phyloP scores from a whole-genome alignment of 30 jellyfish, hydroid and myxozoan species.

The Sanderia malayensis region DNA sequence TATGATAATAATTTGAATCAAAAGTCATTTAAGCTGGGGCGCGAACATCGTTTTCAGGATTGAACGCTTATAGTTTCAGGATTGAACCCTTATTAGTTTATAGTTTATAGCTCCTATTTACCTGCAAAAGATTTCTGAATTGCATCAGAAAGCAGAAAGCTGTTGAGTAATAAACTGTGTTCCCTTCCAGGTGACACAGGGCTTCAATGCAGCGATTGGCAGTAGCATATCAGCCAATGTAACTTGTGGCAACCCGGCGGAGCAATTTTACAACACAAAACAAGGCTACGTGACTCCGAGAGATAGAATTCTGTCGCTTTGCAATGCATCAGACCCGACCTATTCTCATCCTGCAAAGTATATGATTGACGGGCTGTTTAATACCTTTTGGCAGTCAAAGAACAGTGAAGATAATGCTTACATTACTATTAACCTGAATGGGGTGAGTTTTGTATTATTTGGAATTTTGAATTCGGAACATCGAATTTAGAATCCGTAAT shows the following conservation, averaged over 20 bases:
- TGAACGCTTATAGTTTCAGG: too few relatives aligned
- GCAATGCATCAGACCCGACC: constrained; percentile 61
- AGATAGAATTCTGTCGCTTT: constrained; percentile 50
- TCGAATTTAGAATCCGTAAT: too few relatives aligned
- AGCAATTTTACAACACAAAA: constrained; percentile 86
- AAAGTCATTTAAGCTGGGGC: too few relatives aligned
- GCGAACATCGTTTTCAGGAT: too few relatives aligned
- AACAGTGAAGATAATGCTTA: constrained; percentile 33
- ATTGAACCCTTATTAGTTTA: too few relatives aligned
- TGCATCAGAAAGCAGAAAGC: too few relatives aligned
- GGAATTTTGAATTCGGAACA: too few relatives aligned
- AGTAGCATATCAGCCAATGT: constrained; percentile 75
- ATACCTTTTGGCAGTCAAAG: constrained; percentile 67
- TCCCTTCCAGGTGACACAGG: constrained; percentile 8
- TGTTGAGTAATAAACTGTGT: too few relatives aligned
- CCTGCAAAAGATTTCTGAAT: too few relatives aligned
- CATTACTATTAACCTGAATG: constrained; percentile 43
- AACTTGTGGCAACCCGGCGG: constrained; percentile 97
- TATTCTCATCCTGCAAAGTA: constrained; percentile 58
- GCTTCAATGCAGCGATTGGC: constrained; percentile 71
- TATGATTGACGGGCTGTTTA: constrained; percentile 52
- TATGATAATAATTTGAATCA: too few relatives aligned
- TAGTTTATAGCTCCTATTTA: too few relatives aligned
- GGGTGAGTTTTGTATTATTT: constrained; percentile 33
- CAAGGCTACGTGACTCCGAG: constrained; percentile 85